phyloP scores from a whole-genome alignment of 2,113 vertebrate species.

The Gracilinanus agilis region DNA sequence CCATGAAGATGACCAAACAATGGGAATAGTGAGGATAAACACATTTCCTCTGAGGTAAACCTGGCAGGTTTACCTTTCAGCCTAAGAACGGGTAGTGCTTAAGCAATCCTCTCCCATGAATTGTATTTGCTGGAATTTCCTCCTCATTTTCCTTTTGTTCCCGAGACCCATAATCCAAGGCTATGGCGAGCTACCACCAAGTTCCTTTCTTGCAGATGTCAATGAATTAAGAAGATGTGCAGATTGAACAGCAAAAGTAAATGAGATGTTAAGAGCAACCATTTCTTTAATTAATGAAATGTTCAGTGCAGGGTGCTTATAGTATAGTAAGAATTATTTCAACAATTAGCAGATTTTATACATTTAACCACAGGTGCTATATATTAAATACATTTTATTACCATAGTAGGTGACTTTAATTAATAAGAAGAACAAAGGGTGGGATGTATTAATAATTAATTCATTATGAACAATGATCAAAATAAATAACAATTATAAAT shows the following conservation, averaged over 20 bases:
- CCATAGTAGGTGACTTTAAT: slow-evolving; percentile 48
- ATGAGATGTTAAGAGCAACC: neutral
- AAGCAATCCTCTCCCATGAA: slow-evolving; percentile 5
- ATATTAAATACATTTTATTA: slow-evolving; percentile 59
- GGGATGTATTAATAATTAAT: slow-evolving; percentile 50
- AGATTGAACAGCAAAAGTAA: slow-evolving; percentile 19
- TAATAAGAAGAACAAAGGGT: slow-evolving; percentile 45
- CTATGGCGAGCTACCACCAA: slow-evolving; percentile 23
- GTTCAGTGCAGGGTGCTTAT: slow-evolving; percentile 30
- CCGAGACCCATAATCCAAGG: slow-evolving; percentile 13
- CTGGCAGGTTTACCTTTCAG: slow-evolving; percentile 17
- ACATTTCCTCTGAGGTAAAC: neutral
- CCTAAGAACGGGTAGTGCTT: neutral
- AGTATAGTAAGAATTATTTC: slow-evolving; percentile 52
- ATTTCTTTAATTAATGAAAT: slow-evolving; percentile 49
- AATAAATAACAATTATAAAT: slow-evolving; percentile 57
- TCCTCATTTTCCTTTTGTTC: slow-evolving; percentile 31
- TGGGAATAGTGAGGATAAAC: slow-evolving; percentile 2
- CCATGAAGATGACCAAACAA: neutral
- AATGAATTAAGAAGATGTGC: slow-evolving; percentile 9
- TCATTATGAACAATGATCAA: slow-evolving; percentile 28
- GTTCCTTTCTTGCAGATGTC: slow-evolving; percentile 46
- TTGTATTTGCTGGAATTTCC: slow-evolving; percentile 34
- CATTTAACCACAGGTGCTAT: slow-evolving; percentile 39
- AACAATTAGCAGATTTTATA: slow-evolving; percentile 58